Base-by-base conservation (phyloP, 2,113 vertebrate genomes). In the Tupaia tana region DNA sequence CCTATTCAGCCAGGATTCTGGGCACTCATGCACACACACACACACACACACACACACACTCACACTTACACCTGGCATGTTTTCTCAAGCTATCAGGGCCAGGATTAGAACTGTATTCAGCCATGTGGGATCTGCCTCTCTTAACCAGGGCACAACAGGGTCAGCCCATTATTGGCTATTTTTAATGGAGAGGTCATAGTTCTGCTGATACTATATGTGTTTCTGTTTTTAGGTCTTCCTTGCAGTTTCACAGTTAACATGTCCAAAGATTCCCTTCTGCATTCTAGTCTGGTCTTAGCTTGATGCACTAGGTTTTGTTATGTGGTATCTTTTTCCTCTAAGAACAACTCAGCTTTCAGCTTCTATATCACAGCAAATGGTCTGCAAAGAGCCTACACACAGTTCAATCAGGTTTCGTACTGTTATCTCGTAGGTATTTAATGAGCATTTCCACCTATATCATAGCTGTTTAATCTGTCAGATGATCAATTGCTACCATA, bases 401-500 rank as follows among this genome's bases (percentile, higher is more conserved):
- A 59, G 79, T 22, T 18, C 86, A 75, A 22, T 2, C 95, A 79
- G 74, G 6, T 88, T 86, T 69, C 83, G 0, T 10, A 13, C 29
- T 61, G 27, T 95, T 88, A 19, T 88, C 85, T 86, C 88, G 71
- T 9, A n/a, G 14, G 22, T 25, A 31, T 63, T 31, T 54, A 73
- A 82, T 59, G 43, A 71, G 13, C 1, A 95, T 96, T 96, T 52
- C 80, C 74, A 89, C 7, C 70, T 78, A 91, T 43, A 75, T 4
- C 59, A 73, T 13, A 31, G 34, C 24, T 67, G 20, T 59, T 19
- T 56, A 31, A 58, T 27, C 56, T 56, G 9, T 83, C 78, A 84
- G 70, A n/a, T 86, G 7, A 85, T 15, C 43, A 63, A n/a, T 25
- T 78, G 31, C 0, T 31, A 6, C 22, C 24, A 54, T 88, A 6